phyloP scores from a whole-genome alignment of 1,140 invertebrate genomes.

The Drosophila repletoides region DNA sequence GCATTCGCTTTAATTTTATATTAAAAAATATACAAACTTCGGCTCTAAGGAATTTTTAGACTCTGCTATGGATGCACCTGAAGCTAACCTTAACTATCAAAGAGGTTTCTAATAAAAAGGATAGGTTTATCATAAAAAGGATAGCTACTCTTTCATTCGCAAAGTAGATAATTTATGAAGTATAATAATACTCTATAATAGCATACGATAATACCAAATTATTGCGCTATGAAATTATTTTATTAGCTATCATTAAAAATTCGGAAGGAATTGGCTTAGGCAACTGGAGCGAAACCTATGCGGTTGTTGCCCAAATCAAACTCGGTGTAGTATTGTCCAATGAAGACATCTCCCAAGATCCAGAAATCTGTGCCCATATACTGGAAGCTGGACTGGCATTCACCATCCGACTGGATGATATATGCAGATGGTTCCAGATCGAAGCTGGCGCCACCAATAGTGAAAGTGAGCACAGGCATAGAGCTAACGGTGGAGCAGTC shows the following conservation, averaged over 20 bases:
- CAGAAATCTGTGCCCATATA: slow-evolving; percentile 53
- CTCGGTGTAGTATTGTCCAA: slow-evolving; percentile 88
- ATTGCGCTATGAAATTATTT: slow-evolving; percentile 23
- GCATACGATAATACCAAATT: background rate
- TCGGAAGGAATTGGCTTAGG: slow-evolving; percentile 10
- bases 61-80: no score
- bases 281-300: slow-evolving; percentile 84
- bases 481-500: slow-evolving; percentile 21
- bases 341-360: slow-evolving; percentile 85
- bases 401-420: slow-evolving; percentile 20
- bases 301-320: slow-evolving; percentile 88
- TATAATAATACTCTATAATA: no score
- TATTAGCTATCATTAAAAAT: background rate
- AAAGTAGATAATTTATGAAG: no score
- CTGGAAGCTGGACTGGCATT: slow-evolving; percentile 49
- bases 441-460: slow-evolving; percentile 44
- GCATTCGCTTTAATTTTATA: no score
- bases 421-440: slow-evolving; percentile 46
- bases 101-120: no score
- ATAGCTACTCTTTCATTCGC: no score
- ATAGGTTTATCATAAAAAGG: no score
- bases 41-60: no score
- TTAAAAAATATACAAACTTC: no score
- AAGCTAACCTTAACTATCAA: no score
- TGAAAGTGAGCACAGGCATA: slow-evolving; percentile 44